Evolutionary conservation across 2,888 invertebrate genomes (phyloP), one percentile per base, ranked within the genome.

Genomic region (Nymphalis c-album): DNA sequence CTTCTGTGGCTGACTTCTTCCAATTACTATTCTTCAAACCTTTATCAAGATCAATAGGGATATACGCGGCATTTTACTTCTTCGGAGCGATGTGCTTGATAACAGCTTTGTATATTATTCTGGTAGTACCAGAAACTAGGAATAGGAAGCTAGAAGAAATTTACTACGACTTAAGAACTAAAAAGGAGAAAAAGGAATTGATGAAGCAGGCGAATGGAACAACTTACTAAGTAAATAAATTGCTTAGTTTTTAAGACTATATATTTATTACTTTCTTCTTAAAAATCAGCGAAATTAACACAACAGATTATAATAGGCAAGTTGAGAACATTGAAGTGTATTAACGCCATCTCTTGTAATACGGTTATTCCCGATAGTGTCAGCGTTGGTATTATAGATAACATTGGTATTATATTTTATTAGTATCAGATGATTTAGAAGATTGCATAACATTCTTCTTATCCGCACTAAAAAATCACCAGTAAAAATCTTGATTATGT

Each of bases 21-120:
- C 78, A 80, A 67, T 71, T 80, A 16, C 40, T 78, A 0, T 74
- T 77, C 48, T 79, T 80, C 62, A 78, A 77, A 57, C 74, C 75
- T 0, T 22, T 78, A 2, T 72, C 74, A 3, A 72, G 69, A 7
- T 51, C 71, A 0, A 71, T 78, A 10, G 79, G 80, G n/a, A 68
- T 79, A 2, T 72, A 78, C 8, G 67, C 74, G 4, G 73, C 76
- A 0, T 80, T 79, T 57, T 80, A 74, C 61, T 74, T 76, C 60
- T 80, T 79, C 61, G 75, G 77, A 17, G 61, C 57, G 1, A 74
- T 79, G 63, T 80, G 79, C 31, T 55, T 79, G 1, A 47, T 71
- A 2, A 77, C 74, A 7, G 72, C 76, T 7, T 16, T 76, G 1
- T 79, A 78, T 45, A 74, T 77, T 0, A 51, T 72, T 2, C 10